Percentiles rank a stretch among this genome's conserved stretches.
phyloP scores from a whole-genome alignment of 2,888 invertebrate species.

The Pasiphila rectangulata region DNA sequence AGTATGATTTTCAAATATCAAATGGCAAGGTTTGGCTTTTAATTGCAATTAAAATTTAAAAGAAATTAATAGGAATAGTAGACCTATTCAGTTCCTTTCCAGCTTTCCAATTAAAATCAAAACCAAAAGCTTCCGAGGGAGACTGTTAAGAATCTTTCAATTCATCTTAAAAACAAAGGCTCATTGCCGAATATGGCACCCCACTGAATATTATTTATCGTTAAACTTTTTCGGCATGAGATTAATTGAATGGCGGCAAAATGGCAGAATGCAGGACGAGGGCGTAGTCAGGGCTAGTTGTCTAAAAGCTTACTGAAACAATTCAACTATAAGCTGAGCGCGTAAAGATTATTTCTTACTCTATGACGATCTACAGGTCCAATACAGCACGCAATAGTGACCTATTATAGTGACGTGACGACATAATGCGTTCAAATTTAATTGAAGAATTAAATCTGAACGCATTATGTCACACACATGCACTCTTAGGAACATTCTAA shows the following conservation, averaged over 20 bases:
- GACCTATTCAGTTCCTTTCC: constrained; percentile 4
- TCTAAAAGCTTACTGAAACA: not conserved
- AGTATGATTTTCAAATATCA: constrained; percentile 4
- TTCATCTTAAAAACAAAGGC: constrained; percentile 56
- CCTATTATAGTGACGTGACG: too few species aligned
- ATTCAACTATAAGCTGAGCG: too few species aligned
- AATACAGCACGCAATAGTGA: too few species aligned
- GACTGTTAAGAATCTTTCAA: constrained; percentile 42
- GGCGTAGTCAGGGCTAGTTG: constrained; percentile 30
- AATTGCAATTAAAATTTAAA: constrained; percentile 17
- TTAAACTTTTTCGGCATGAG: constrained; percentile 50
- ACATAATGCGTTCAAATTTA: too few species aligned
- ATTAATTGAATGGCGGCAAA: constrained; percentile 61
- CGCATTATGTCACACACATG: too few species aligned
- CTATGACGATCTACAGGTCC: too few species aligned
- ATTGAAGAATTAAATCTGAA: too few species aligned
- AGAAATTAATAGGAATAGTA: constrained; percentile 10
- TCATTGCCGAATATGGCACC: constrained; percentile 46
- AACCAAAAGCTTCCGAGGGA: constrained; percentile 22
- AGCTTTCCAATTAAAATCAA: constrained; percentile 26
- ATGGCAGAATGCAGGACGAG: constrained; percentile 29
- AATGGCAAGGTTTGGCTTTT: not conserved
- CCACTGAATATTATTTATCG: constrained; percentile 62
- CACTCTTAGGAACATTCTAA: too few species aligned
- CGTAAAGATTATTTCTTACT: too few species aligned